phyloP scores from a whole-genome alignment of 2,797 vertebrate species.

The Darevskia mixta region DNA sequence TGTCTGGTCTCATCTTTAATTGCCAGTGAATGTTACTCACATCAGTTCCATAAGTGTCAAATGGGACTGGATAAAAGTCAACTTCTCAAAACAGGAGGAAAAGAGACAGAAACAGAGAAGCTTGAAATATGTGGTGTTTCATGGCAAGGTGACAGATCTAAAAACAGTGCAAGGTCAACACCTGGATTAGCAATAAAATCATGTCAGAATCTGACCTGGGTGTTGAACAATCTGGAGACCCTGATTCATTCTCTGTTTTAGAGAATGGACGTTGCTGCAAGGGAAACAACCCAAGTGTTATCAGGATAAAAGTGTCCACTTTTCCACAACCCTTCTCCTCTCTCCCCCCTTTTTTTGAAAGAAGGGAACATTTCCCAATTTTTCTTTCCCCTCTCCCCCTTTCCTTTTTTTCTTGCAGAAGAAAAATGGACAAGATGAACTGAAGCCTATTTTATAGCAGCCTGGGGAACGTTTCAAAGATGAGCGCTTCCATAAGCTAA shows the following conservation, averaged over 20 bases:
- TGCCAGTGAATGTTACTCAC: neutral
- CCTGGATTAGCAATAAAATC: neutral
- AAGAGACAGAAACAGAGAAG: too few relatives aligned
- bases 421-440: conserved; percentile 12
- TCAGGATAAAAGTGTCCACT: conserved; percentile 2
- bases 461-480: conserved; percentile 48
- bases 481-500: conserved; percentile 45
- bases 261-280: neutral
- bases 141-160: neutral
- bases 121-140: neutral
- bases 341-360: neutral
- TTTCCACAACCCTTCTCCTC: neutral
- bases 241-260: neutral
- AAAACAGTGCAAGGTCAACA: neutral
- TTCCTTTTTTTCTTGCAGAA: neutral
- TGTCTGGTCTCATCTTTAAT: neutral
- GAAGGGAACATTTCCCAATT: neutral
- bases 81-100: neutral
- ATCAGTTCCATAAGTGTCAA: neutral
- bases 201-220: neutral
- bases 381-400: neutral
- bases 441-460: conserved; percentile 43
- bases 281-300: neutral
- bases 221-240: neutral
- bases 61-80: neutral